Conservation (phyloP, 2,888 invertebrate genomes). For the Eupithecia insigniata region DNA sequence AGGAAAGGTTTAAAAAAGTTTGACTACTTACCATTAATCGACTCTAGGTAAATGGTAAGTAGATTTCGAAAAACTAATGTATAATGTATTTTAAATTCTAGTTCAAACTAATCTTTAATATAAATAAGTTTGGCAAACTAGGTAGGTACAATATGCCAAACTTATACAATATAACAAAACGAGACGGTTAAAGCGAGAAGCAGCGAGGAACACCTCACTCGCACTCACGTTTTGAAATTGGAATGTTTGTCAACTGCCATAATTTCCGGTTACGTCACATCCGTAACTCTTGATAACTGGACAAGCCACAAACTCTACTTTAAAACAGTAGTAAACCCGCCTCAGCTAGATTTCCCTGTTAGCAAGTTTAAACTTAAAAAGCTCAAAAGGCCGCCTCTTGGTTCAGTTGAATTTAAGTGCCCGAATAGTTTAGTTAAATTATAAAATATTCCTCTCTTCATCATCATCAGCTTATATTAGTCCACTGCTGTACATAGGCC, state of each 20-base stretch:
- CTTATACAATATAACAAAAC: not conserved
- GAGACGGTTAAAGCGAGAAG: not conserved
- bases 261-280: constrained; percentile 3
- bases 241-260: constrained; percentile 12
- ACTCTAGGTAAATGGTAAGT: no score
- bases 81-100: not conserved
- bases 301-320: constrained; percentile 2
- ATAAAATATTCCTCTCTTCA: no score
- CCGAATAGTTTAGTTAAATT: no score
- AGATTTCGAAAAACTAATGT: no score
- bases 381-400: no score
- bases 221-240: constrained; percentile 6
- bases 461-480: no score
- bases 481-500: no score
- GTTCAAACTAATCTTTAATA: not conserved
- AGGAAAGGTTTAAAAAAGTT: no score
- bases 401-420: not conserved
- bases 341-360: not conserved
- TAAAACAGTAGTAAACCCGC: not conserved
- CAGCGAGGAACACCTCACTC: not conserved
- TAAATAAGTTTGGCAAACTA: not conserved
- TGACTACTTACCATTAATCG: no score
- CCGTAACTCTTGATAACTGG: constrained; percentile 2
- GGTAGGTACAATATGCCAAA: not conserved
- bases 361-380: not conserved